A percentile compares a stretch with the other conserved stretches of the same genome.
Conservation (phyloP, 2,888 invertebrate genomes). For the Cosmopolites sordidus region DNA sequence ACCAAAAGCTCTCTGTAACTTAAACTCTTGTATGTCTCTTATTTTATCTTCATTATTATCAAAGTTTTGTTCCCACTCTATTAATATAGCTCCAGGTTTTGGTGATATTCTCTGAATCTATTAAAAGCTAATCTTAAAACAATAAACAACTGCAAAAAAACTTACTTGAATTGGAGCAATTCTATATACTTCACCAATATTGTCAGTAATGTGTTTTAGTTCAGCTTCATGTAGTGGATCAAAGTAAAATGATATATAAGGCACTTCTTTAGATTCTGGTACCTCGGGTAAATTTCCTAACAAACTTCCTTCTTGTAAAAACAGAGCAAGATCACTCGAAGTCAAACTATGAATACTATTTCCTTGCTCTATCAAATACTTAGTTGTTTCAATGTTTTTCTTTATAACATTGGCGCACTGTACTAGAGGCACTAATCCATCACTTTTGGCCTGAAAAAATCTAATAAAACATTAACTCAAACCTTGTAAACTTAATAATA, state of each 20-base stretch:
- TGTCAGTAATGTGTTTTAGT: conserved; percentile 34
- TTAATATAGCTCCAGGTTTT: conserved; percentile 53
- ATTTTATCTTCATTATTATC: conserved; percentile 44
- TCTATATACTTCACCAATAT: conserved; percentile 39
- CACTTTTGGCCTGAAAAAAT: conserved; percentile 37
- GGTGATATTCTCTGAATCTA: conserved; percentile 50
- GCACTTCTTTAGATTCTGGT: conserved; percentile 54
- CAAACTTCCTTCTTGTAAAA: conserved; percentile 36
- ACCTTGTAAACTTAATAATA: conserved; percentile 20
- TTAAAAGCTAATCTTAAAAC: background rate
- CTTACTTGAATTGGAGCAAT: conserved; percentile 43
- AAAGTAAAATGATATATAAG: conserved; percentile 52
- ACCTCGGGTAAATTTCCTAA: conserved; percentile 55
- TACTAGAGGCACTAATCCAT: conserved; percentile 45
- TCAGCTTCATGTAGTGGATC: conserved; percentile 40
- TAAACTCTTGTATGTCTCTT: conserved; percentile 48
- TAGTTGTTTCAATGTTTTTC: conserved; percentile 44
- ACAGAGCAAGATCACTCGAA: conserved; percentile 32
- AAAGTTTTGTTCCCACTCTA: conserved; percentile 52
- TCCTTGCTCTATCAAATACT: conserved; percentile 41
- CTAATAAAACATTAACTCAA: conserved; percentile 4
- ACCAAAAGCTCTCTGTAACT: conserved; percentile 48
- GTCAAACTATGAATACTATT: conserved; percentile 27
- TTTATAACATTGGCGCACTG: conserved; percentile 46
- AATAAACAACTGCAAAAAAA: background rate